Evolutionary conservation across 2,888 invertebrate genomes (phyloP), one percentile per base, ranked within the genome.

Genomic region (Tetrapedia diversipes): DNA sequence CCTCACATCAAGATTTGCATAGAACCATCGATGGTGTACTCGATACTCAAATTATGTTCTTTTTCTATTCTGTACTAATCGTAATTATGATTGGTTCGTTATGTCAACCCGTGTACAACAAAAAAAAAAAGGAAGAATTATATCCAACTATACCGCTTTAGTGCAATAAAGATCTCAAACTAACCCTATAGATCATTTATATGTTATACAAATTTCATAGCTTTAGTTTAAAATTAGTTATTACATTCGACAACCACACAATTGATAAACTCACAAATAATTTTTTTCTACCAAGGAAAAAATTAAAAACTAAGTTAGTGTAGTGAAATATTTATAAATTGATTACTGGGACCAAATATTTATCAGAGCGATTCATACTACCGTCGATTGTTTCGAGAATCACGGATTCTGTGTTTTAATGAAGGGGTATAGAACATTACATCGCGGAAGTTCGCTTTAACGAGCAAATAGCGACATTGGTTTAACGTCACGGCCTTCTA

Each of bases 401-500:
- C 37, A 29, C 6, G 32, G 61, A 57, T 73, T 70, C 41, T 22
- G 14, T 19, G 14, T 49, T 47, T 47, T 43, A 63, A 70, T 16
- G 29, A 29, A 43, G 24, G 51, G 29, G 6, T 32, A 11, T 27
- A 43, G 37, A 39, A 43, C 45, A 51, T 65, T 41, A 22, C 29
- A 43, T 63, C 71, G 41, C 67, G 71, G 64, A 76, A 71, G 77
- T 45, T 22, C 59, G 41, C 37, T 64, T 78, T 72, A 71, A 77
- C 71, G 39, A 72, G 64, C 67, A 63, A 67, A 66, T 64, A 67
- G 66, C 45, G 54, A 53, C 68, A 51, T 60, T 64, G 72, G 29
- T 66, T 68, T 68, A 72, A 49, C 77, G 64, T 64, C 59, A 51
- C 39, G 66, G 65, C 77, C 72, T 77, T 77, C 68, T 41, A 51